Evolutionary conservation across 2,113 vertebrate species (phyloP).

Genomic region (Paradisaea rubra): DNA sequence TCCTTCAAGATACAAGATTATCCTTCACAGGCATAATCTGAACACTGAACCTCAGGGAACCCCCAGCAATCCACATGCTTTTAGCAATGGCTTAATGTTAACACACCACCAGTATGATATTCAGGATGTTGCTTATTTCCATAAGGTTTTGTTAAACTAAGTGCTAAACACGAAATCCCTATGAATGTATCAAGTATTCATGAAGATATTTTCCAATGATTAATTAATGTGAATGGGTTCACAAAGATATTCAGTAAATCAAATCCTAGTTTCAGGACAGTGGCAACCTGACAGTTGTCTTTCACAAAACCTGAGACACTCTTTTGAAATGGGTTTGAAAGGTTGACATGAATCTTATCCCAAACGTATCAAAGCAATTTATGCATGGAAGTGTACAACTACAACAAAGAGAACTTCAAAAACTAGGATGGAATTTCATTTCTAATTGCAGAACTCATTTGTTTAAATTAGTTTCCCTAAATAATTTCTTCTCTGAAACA

Average conservation of each 20-base stretch:
- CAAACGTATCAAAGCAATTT: neutral
- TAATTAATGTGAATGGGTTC: neutral
- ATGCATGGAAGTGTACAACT: neutral
- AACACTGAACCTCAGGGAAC: neutral
- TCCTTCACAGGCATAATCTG: neutral
- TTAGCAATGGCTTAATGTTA: neutral
- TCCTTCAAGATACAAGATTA: neutral
- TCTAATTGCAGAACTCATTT: neutral
- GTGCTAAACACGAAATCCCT: neutral
- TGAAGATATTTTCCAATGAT: neutral
- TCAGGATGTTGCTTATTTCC: neutral
- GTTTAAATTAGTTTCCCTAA: neutral
- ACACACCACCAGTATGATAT: neutral
- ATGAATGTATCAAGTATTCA: neutral
- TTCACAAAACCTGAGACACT: neutral
- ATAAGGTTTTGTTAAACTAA: neutral
- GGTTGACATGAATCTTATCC: neutral
- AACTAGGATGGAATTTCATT: neutral
- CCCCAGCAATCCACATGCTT: rapidly evolving
- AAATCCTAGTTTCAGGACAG: neutral
- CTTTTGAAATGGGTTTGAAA: neutral
- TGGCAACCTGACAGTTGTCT: neutral
- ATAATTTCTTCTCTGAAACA: neutral
- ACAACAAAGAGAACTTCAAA: neutral
- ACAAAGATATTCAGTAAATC: neutral